Percentiles rank a stretch among this genome's conserved stretches.
Evolutionary conservation across 2,113 vertebrate species (phyloP).

Genomic region (Chaetops frenatus): DNA sequence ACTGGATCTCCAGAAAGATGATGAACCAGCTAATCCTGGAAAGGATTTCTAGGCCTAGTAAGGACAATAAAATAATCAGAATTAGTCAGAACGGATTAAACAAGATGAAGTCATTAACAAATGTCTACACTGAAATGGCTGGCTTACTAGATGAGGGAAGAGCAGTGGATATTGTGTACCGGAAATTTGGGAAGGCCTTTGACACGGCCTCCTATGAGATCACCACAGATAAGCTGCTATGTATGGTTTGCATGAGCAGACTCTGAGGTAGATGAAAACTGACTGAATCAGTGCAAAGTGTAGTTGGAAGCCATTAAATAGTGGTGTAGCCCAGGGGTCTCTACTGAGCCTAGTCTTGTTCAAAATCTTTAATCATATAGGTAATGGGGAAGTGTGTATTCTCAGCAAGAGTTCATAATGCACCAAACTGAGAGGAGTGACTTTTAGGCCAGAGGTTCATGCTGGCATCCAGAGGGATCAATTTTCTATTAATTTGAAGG

Average conservation of each 20-base stretch:
- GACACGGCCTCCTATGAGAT: neutral
- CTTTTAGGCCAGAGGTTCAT: neutral
- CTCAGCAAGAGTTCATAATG: neutral
- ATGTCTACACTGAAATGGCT: neutral
- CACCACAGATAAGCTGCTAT: neutral
- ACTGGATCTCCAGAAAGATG: neutral
- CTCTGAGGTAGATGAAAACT: neutral
- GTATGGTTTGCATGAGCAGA: neutral
- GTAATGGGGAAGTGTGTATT: neutral
- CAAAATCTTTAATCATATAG: neutral
- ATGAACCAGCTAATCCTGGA: neutral
- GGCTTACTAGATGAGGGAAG: neutral
- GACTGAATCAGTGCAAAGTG: neutral
- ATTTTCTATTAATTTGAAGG: neutral
- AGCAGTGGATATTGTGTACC: fast-evolving
- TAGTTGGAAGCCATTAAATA: neutral
- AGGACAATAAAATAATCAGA: neutral
- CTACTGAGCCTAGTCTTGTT: neutral
- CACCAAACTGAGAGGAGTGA: neutral
- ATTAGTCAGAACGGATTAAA: neutral
- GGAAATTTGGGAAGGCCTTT: neutral
- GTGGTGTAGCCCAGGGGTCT: neutral
- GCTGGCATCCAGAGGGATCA: neutral
- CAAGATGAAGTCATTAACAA: neutral
- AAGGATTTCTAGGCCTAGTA: neutral